Evolutionary conservation across 2,113 vertebrate species (phyloP).

Genomic region (Panthera leo): DNA sequence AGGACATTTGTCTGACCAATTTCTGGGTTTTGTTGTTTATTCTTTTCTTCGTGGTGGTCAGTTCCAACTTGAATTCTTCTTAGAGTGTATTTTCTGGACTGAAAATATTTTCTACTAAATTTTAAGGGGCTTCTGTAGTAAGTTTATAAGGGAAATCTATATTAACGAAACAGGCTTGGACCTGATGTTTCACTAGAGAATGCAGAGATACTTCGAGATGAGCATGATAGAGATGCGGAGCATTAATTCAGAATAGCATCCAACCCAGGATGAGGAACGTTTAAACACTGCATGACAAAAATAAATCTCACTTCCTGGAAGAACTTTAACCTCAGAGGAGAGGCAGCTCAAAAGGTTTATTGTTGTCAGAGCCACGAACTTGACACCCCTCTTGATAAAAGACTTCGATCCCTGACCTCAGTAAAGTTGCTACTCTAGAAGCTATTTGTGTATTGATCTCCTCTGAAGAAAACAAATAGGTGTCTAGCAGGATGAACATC

Average conservation of each 20-base stretch:
- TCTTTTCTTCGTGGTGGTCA: neutral
- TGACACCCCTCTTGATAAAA: slow-evolving; percentile 59
- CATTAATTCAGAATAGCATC: neutral
- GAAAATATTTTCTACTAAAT: neutral
- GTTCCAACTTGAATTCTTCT: neutral
- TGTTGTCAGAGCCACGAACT: slow-evolving; percentile 53
- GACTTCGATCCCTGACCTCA: slow-evolving; percentile 69
- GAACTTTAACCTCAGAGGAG: slow-evolving; percentile 65
- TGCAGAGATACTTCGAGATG: neutral
- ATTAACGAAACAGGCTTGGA: neutral
- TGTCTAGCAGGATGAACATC: neutral
- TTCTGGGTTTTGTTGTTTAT: neutral
- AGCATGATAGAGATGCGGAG: neutral
- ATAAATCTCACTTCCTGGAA: slow-evolving; percentile 71
- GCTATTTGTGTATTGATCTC: slow-evolving; percentile 67
- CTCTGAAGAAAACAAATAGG: slow-evolving; percentile 60
- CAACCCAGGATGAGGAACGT: slow-evolving; percentile 38
- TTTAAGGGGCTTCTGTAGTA: neutral
- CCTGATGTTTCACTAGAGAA: neutral
- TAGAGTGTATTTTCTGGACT: neutral
- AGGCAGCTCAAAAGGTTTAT: slow-evolving; percentile 65
- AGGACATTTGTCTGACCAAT: neutral
- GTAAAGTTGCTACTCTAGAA: slow-evolving; percentile 72
- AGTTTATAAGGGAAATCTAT: neutral
- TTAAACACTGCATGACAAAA: slow-evolving; percentile 58